Conservation (phyloP, 2,797 vertebrate species). For the Micropoecilia bifurca region DNA sequence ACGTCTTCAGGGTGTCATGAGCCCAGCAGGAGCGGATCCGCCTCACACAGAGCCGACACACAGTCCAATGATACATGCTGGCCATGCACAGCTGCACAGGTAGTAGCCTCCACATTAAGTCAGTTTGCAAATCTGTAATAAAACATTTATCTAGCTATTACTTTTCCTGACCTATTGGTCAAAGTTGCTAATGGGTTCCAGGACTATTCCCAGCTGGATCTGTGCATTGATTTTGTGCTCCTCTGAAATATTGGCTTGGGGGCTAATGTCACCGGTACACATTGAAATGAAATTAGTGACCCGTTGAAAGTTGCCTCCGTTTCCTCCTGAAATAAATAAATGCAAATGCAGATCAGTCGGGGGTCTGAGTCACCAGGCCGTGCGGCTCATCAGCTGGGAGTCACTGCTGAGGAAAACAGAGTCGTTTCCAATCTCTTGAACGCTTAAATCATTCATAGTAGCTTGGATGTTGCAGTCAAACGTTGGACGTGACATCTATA, state of each 20-base stretch:
- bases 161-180: slow-evolving; percentile 92
- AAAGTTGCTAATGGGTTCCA: slow-evolving; percentile 91
- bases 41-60: slow-evolving; percentile 58
- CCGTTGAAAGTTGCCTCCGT: slow-evolving; percentile 82
- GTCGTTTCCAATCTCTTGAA: slow-evolving; percentile 71
- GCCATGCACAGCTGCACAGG: slow-evolving; percentile 77
- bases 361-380: slow-evolving; percentile 62
- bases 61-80: slow-evolving; percentile 79
- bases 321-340: slow-evolving; percentile 85
- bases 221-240: slow-evolving; percentile 86
- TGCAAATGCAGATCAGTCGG: slow-evolving; percentile 76
- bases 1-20: slow-evolving; percentile 17
- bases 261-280: slow-evolving; percentile 82
- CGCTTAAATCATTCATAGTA: slow-evolving; percentile 77
- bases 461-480: slow-evolving; percentile 64
- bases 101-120: slow-evolving; percentile 85
- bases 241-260: slow-evolving; percentile 85
- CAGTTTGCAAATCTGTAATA: slow-evolving; percentile 90
- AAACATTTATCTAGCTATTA: slow-evolving; percentile 97
- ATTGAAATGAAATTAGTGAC: slow-evolving; percentile 87
- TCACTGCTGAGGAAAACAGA: slow-evolving; percentile 61
- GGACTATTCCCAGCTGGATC: slow-evolving; percentile 85
- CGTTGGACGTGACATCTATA: slow-evolving; percentile 69
- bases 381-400: not conserved
- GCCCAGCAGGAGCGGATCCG: too few species aligned